A percentile compares a stretch with the other conserved stretches of the same genome.
Evolutionary conservation across 2,113 vertebrate species (phyloP).

Genomic region (Perca schrenkii): DNA sequence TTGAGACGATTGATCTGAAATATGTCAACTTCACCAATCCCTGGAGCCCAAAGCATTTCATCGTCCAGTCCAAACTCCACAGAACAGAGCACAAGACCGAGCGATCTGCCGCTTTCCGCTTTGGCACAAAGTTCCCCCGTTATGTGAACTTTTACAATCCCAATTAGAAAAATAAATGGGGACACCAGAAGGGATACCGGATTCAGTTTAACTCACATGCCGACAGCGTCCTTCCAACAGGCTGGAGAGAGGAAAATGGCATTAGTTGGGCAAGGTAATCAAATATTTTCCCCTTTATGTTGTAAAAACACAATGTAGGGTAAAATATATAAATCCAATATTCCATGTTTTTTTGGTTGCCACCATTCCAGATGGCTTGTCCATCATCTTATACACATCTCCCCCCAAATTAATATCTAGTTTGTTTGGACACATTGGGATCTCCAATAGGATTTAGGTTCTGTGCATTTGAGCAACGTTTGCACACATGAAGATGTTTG

Average conservation of each 20-base stretch:
- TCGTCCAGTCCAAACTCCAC: slow-evolving; percentile 86
- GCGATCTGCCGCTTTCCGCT: slow-evolving; percentile 87
- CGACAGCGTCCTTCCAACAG: slow-evolving; percentile 85
- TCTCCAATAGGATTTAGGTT: background rate
- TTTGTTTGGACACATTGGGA: background rate
- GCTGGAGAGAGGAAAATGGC: slow-evolving; percentile 88
- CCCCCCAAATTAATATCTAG: no score
- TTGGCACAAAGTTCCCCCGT: slow-evolving; percentile 84
- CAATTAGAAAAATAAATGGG: slow-evolving; percentile 88
- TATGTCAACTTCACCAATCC: slow-evolving; percentile 92
- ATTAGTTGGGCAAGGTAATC: slow-evolving; percentile 91
- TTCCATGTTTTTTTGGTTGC: background rate
- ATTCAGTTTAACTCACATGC: slow-evolving; percentile 91
- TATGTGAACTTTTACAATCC: slow-evolving; percentile 89
- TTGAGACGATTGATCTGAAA: slow-evolving; percentile 87
- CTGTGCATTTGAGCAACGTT: background rate
- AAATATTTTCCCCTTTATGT: background rate
- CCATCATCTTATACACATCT: background rate
- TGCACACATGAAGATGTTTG: no score
- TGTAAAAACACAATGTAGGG: background rate
- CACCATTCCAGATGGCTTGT: background rate
- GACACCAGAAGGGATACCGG: slow-evolving; percentile 87
- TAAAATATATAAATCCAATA: background rate
- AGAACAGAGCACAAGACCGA: slow-evolving; percentile 77
- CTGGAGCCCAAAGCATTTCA: slow-evolving; percentile 84